Base-by-base conservation (phyloP, 35 echinoderm and acorn worm genomes). In the Ophioderma brevispina region DNA sequence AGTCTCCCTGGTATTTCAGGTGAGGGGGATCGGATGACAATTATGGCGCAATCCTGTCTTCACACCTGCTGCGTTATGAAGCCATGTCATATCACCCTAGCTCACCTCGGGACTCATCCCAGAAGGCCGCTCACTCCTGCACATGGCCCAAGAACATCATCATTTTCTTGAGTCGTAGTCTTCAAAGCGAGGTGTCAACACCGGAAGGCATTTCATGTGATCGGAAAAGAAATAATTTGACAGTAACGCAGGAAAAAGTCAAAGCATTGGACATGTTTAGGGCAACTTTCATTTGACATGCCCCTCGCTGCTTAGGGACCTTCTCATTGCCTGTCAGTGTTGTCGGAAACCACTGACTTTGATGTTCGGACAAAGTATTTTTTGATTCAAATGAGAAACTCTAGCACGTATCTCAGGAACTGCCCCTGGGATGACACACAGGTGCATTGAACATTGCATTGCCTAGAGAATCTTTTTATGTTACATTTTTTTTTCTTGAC, bases 281-380 rank as follows among this genome's bases (percentile, higher is more conserved):
- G 41, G 41, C 41, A 46, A 46, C 41, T 46, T 46, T 46, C 17
- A 46, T 46, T 46, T 46, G 41, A 46, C 41, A 46, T 46, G 17
- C 17, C 59, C 28, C 21, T 21, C n/a, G 15, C 59, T 70, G 59
- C 59, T 70, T 6, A 70, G 59, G 59, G 59, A 70, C 59, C 21
- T 52, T 11, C 46, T 52, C 46, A 52, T 52, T 21, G 21, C 46
- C 4, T 70, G 59, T 25, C 28, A 70, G 59, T 25, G 4, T 30
- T 2, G 59, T 70, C 59, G 28, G 28, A 70, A 70, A 70, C 23
- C 28, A 70, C 6, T 25, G 59, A 25, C 59, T 70, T 70, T 70
- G 59, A 70, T 70, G 59, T 70, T 70, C 59, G 59, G 59, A 70
- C 59, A 70, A 70, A 70, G 59, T 70, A 30, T 8, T 46, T 46